Evolutionary conservation across 2,113 vertebrate species (phyloP), one percentile per base, ranked within the genome.

Genomic region (Phyllopteryx taeniolatus): DNA sequence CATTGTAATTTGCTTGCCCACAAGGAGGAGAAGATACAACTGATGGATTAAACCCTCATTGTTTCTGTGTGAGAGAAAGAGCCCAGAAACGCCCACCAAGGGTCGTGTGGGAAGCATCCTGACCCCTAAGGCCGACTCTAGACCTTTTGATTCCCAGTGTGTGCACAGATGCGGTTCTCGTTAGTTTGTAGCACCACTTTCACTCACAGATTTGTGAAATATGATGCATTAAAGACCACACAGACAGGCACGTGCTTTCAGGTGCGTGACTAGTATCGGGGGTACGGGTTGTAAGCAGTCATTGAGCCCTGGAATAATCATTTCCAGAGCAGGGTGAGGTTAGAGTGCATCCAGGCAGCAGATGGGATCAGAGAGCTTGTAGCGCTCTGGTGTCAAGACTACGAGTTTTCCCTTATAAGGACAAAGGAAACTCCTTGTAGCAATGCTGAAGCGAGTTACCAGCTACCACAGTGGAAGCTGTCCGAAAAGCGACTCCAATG

Each of bases 341-440:
- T 80, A 87, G 77, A 78, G 79, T 61, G 79, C 83, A 87, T 75
- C 79, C 72, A 83, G 79, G 83, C 78, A 75, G 82, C 77, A 72
- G 78, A 88, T 85, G 57, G 49, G 84, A 85, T 87, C 83, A 85
- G 82, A 53, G 82, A 44, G 80, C 80, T 72, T 86, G 74, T 71
- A 75, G 84, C 74, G 67, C 73, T 77, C 75, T 83, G 61, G 49
- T 78, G 78, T 86, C 67, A 72, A 75, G 70, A 73, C 63, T 68
- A 75, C 72, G 71, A 72, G 78, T 87, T 83, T 91, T 76, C 19
- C 90, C 91, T 79, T 90, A 90, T 87, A 90, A 83, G 90, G 91
- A 76, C 70, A 76, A 1, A 13, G 67, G 82, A 83, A 62, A 76
- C 82, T 79, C 70, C 77, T 76, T 72, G 8, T 33, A 77, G 73